These are phyloP conservation scores for Lates calcarifer DNA, from an alignment of 2,113 vertebrate species.

Conservation along the genomic window DNA sequence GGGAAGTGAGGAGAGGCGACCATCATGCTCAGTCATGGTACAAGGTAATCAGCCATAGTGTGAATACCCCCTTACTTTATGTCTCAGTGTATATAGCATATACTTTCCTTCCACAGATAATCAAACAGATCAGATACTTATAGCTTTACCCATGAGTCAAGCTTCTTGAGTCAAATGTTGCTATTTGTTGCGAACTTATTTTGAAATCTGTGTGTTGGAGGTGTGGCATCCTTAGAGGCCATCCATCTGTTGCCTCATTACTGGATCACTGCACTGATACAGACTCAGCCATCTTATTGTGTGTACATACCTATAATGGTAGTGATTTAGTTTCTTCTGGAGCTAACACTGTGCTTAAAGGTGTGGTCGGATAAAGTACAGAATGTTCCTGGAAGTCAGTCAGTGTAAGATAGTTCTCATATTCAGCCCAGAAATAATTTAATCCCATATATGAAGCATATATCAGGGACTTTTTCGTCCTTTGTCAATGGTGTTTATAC, in stretches of 20 bases:
- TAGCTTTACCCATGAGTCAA: not conserved
- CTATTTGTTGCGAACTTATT: not conserved
- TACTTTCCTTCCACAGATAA: too few species aligned
- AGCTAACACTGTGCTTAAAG: not conserved
- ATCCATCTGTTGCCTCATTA: too few species aligned
- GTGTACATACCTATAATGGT: too few species aligned
- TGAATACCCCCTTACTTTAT: too few species aligned
- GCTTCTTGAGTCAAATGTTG: not conserved
- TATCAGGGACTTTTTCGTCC: not conserved
- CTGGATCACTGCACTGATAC: too few species aligned
- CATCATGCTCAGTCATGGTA: too few species aligned
- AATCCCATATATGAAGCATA: not conserved
- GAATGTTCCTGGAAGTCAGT: not conserved
- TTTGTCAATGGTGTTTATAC: not conserved
- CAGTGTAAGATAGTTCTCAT: not conserved
- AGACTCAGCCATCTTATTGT: too few species aligned
- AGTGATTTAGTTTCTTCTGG: not conserved
- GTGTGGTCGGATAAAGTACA: not conserved
- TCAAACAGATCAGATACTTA: too few species aligned
- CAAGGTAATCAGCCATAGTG: too few species aligned
- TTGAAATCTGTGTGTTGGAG: not conserved
- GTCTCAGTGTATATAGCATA: too few species aligned
- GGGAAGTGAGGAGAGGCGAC: too few species aligned
- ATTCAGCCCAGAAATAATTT: not conserved
- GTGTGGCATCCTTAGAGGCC: not conserved